Evolutionary conservation across 2,797 vertebrate species (phyloP).

Genomic region (Staurois parvus): DNA sequence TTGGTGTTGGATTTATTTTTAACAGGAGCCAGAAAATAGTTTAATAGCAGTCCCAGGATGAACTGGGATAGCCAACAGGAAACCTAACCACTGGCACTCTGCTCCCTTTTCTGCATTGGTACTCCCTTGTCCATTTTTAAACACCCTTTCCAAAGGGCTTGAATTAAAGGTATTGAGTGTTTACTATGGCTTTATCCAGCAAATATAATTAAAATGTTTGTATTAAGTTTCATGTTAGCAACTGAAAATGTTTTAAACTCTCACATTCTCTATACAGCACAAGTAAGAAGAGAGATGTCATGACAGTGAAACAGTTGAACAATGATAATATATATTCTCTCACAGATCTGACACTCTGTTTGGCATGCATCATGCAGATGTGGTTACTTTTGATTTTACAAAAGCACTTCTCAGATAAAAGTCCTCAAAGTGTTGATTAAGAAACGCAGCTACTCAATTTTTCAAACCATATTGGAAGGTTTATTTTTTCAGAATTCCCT

Average conservation of each 20-base stretch:
- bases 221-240: not conserved
- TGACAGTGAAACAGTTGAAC: slow-evolving; percentile 13
- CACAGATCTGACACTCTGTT: slow-evolving; percentile 39
- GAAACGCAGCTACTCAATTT: slow-evolving; percentile 40
- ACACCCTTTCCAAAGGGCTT: too few relatives aligned
- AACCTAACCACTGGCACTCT: too few relatives aligned
- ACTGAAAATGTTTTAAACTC: not conserved
- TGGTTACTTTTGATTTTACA: slow-evolving; percentile 52
- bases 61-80: too few relatives aligned
- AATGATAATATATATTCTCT: slow-evolving; percentile 44
- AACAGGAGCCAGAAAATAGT: too few relatives aligned
- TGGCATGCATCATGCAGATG: slow-evolving; percentile 47
- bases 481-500: slow-evolving; percentile 26
- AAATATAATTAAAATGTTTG: not conserved
- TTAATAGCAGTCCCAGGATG: too few relatives aligned
- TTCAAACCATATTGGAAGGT: slow-evolving; percentile 43
- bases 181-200: not conserved
- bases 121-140: too few relatives aligned
- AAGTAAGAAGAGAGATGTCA: slow-evolving; percentile 9
- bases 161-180: too few relatives aligned
- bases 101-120: too few relatives aligned
- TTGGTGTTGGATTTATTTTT: too few relatives aligned
- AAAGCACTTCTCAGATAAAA: slow-evolving; percentile 52
- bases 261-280: not conserved
- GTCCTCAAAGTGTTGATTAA: slow-evolving; percentile 55